phyloP scores from a whole-genome alignment of 1,140 invertebrate genomes.

The Gonatopus flavifemur region DNA sequence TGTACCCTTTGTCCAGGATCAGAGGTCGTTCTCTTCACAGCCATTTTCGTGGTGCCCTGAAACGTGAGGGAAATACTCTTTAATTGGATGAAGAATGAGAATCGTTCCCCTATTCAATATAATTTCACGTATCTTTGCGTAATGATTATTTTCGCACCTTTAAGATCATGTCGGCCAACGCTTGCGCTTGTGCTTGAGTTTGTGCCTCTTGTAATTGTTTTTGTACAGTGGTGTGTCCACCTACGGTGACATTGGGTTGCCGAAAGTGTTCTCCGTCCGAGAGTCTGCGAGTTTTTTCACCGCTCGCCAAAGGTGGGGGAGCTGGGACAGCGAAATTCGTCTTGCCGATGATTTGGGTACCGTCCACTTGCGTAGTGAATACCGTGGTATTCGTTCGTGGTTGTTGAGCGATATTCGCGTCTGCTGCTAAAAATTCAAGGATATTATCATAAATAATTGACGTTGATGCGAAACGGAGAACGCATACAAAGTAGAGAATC shows the following conservation, averaged over 20 bases:
- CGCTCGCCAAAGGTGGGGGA: slow-evolving; percentile 56
- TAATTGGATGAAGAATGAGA: not conserved
- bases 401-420: slow-evolving; percentile 56
- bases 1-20: slow-evolving; percentile 65
- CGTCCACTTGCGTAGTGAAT: slow-evolving; percentile 57
- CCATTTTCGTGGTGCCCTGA: slow-evolving; percentile 68
- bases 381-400: slow-evolving; percentile 54
- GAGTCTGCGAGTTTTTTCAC: slow-evolving; percentile 63
- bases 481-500: too few species aligned
- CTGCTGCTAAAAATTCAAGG: slow-evolving; percentile 52
- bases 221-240: slow-evolving; percentile 47
- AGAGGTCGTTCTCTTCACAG: slow-evolving; percentile 66
- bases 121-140: not conserved
- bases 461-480: not conserved
- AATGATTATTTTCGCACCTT: slow-evolving; percentile 35
- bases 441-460: not conserved
- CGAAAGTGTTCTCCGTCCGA: slow-evolving; percentile 68
- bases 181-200: slow-evolving; percentile 59
- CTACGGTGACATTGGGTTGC: slow-evolving; percentile 59
- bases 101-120: not conserved
- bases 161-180: slow-evolving; percentile 54
- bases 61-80: not conserved
- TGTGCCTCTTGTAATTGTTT: slow-evolving; percentile 62
- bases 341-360: slow-evolving; percentile 51
- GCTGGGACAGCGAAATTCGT: slow-evolving; percentile 67